A percentile compares a stretch with the other conserved stretches of the same genome.
phyloP scores from a whole-genome alignment of 2,113 vertebrate genomes.

The Grammatotria lemairii region DNA sequence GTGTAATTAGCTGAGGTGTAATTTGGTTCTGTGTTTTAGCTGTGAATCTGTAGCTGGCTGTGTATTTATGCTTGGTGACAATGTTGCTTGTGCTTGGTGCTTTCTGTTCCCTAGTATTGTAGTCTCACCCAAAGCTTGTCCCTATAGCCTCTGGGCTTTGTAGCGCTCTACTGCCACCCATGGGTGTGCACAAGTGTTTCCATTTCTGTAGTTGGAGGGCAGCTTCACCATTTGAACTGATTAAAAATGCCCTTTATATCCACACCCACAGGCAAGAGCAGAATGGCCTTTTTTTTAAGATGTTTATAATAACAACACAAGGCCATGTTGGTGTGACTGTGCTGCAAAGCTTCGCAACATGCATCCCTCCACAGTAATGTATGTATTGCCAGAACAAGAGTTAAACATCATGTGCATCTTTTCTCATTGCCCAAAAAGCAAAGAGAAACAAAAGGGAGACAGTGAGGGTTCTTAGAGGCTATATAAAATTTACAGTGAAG shows the following conservation, averaged over 20 bases:
- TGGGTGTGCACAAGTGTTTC: slow-evolving; percentile 19
- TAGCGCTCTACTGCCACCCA: slow-evolving; percentile 67
- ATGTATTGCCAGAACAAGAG: not conserved
- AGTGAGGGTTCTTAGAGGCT: not conserved
- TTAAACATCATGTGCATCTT: slow-evolving; percentile 24
- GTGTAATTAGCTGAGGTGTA: slow-evolving; percentile 35
- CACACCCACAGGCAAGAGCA: slow-evolving; percentile 30
- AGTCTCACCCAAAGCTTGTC: slow-evolving; percentile 31
- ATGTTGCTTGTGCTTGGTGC: not conserved
- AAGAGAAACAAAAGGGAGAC: not conserved
- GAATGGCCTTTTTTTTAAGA: not conserved
- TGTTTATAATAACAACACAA: slow-evolving; percentile 23
- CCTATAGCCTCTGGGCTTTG: slow-evolving; percentile 20
- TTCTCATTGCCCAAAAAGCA: slow-evolving; percentile 1
- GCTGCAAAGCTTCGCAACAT: not conserved
- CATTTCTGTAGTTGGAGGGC: slow-evolving; percentile 36
- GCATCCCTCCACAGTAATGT: not conserved
- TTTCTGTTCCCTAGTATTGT: slow-evolving; percentile 4
- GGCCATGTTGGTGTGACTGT: not conserved
- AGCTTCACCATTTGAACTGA: slow-evolving; percentile 53
- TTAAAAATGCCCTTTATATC: slow-evolving; percentile 67
- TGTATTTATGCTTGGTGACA: not conserved
- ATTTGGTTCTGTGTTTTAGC: not conserved
- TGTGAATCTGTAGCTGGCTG: not conserved
- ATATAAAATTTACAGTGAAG: not conserved